A percentile compares a stretch with the other conserved stretches of the same genome.
phyloP scores from a whole-genome alignment of 1,140 invertebrate species.

The Platyura marginata region DNA sequence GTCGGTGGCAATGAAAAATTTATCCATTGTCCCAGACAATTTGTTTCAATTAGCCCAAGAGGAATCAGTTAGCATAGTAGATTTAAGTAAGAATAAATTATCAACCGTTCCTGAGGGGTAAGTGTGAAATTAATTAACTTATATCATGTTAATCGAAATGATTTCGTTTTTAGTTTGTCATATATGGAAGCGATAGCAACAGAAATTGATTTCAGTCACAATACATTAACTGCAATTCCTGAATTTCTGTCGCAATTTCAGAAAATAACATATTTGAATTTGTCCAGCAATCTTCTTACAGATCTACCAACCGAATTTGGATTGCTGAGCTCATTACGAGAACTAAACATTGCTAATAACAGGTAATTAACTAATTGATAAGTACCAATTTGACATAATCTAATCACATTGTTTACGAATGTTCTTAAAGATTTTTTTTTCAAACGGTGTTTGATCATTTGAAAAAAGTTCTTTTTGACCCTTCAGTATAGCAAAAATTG shows the following conservation, averaged over 20 bases:
- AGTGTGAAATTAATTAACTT: constrained; percentile 8
- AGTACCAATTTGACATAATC: no score
- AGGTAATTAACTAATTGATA: no score
- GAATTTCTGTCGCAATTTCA: constrained; percentile 40
- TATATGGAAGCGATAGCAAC: constrained; percentile 32
- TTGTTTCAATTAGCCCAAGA: constrained; percentile 48
- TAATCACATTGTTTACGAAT: no score
- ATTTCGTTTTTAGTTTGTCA: constrained; percentile 25
- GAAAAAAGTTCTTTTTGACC: no score
- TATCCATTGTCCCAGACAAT: constrained; percentile 43
- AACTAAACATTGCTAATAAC: constrained; percentile 65
- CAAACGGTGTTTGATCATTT: no score
- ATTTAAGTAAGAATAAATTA: constrained; percentile 65
- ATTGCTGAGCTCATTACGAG: constrained; percentile 43
- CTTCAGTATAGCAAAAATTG: no score
- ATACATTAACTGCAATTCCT: constrained; percentile 30
- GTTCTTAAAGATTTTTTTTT: no score
- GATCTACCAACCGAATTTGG: constrained; percentile 47
- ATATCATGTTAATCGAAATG: background rate
- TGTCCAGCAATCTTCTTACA: constrained; percentile 55
- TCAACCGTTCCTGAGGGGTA: constrained; percentile 45
- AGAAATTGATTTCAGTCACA: constrained; percentile 47
- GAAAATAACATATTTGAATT: constrained; percentile 49
- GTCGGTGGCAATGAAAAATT: constrained; percentile 41
- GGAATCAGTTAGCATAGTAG: constrained; percentile 52